A percentile compares a stretch with the other conserved stretches of the same genome.
Evolutionary conservation across 2,113 vertebrate species (phyloP).

Genomic region (Aspiorhynchus laticeps): DNA sequence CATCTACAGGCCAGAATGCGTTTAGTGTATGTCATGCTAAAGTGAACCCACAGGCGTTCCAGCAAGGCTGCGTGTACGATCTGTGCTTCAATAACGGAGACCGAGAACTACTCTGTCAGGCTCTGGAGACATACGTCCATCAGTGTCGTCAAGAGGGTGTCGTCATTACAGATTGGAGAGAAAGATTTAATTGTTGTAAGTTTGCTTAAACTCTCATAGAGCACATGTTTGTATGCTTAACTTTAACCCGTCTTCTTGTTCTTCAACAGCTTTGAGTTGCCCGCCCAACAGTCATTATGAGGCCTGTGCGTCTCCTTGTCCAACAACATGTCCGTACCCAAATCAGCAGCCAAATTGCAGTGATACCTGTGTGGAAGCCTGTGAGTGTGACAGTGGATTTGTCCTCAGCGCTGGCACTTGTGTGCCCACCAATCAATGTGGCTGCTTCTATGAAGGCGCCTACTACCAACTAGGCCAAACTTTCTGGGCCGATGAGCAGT

Average conservation of each 20-base stretch:
- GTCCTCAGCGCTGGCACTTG: conserved; percentile 67
- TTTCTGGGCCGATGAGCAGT: conserved; percentile 72
- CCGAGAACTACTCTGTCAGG: conserved; percentile 71
- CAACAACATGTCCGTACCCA: conserved; percentile 66
- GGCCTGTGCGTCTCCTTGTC: conserved; percentile 67
- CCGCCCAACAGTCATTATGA: conserved; percentile 71
- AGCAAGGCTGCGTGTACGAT: conserved; percentile 75
- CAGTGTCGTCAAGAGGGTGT: conserved; percentile 72
- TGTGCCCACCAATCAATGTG: conserved; percentile 62
- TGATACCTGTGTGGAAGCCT: conserved; percentile 64
- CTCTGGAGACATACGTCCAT: conserved; percentile 67
- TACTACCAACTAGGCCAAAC: conserved; percentile 66
- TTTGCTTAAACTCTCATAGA: conserved; percentile 37
- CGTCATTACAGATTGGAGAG: conserved; percentile 75
- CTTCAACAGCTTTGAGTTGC: conserved; percentile 65
- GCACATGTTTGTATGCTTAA: background rate
- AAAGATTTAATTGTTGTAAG: conserved; percentile 75
- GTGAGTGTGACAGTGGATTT: conserved; percentile 68
- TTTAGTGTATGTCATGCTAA: conserved; percentile 71
- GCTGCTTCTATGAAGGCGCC: conserved; percentile 70
- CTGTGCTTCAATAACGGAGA: conserved; percentile 72
- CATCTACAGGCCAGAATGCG: conserved; percentile 56
- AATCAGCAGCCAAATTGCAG: conserved; percentile 54
- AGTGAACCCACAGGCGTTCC: conserved; percentile 67
- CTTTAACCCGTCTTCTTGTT: conserved; percentile 2